Evolutionary conservation across 1,140 invertebrate species (phyloP).

Genomic region (Drosophila kanapiae): DNA sequence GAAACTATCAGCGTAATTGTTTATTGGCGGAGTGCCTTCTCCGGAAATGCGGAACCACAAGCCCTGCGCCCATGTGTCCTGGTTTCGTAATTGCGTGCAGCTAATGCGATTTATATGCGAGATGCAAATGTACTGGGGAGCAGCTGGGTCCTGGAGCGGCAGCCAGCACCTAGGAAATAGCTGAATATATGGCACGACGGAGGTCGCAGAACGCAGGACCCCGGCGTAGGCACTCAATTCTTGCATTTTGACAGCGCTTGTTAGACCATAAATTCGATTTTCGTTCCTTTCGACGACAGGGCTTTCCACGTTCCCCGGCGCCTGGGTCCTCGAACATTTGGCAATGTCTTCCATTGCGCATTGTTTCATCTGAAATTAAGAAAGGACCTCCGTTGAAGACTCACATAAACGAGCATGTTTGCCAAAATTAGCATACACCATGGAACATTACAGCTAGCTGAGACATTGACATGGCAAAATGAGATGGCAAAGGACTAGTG

Average conservation of each 20-base stretch:
- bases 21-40: slow-evolving; percentile 3
- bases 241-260: slow-evolving; percentile 77
- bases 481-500: background rate
- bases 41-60: slow-evolving; percentile 1
- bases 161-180: slow-evolving; percentile 12
- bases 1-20: slow-evolving; percentile 29
- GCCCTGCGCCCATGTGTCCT: slow-evolving; percentile 39
- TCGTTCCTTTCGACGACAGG: slow-evolving; percentile 63
- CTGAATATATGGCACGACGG: background rate
- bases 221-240: slow-evolving; percentile 69
- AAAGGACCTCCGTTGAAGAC: slow-evolving; percentile 34
- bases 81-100: slow-evolving; percentile 66
- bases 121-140: slow-evolving; percentile 67
- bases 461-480: slow-evolving; percentile 18
- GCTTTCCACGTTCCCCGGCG: background rate
- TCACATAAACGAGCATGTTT: slow-evolving; percentile 33
- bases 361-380: slow-evolving; percentile 79
- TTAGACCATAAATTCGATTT: slow-evolving; percentile 80
- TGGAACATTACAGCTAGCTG: slow-evolving; percentile 2
- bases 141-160: slow-evolving; percentile 24
- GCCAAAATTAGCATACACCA: slow-evolving; percentile 47
- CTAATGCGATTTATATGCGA: slow-evolving; percentile 82
- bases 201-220: slow-evolving; percentile 4
- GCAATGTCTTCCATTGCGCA: slow-evolving; percentile 54
- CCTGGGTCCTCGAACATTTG: background rate